Conservation (phyloP, 1,140 invertebrate genomes). For the Acromyrmex echinatior region DNA sequence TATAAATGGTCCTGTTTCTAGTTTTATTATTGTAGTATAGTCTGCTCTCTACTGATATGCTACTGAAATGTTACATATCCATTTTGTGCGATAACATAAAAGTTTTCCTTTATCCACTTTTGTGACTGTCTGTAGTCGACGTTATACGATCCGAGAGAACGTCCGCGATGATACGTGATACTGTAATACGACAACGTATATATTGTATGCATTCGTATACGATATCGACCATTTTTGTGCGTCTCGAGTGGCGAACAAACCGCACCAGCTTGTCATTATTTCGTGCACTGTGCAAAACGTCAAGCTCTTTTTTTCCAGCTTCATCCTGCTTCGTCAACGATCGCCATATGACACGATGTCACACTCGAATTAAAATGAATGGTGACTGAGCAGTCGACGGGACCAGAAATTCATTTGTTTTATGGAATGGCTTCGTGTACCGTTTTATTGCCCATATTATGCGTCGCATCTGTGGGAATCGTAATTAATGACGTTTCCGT, state of each 20-base stretch:
- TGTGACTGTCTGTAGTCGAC: neutral
- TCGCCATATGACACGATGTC: slow-evolving; percentile 22
- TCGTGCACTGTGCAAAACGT: neutral
- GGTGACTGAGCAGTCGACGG: neutral
- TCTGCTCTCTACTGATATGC: too few relatives aligned
- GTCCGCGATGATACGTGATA: neutral
- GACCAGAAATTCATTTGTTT: slow-evolving; percentile 33
- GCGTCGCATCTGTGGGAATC: neutral
- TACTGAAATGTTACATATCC: neutral
- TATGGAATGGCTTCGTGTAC: neutral
- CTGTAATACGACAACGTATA: neutral
- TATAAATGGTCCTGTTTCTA: too few relatives aligned
- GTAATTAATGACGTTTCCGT: slow-evolving; percentile 28
- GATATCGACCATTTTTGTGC: slow-evolving; percentile 52
- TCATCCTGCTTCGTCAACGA: neutral
- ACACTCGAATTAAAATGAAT: slow-evolving; percentile 43
- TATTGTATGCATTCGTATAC: neutral
- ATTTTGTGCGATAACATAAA: neutral
- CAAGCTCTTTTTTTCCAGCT: slow-evolving; percentile 5
- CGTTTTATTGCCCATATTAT: neutral
- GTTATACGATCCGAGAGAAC: neutral
- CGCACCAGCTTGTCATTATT: slow-evolving; percentile 34
- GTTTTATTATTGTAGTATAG: too few relatives aligned
- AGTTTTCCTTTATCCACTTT: neutral
- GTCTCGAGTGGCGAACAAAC: slow-evolving; percentile 36